Percentiles rank a stretch among this genome's conserved stretches.
phyloP scores from a whole-genome alignment of 2,113 vertebrate genomes.

The Oryctolagus cuniculus region DNA sequence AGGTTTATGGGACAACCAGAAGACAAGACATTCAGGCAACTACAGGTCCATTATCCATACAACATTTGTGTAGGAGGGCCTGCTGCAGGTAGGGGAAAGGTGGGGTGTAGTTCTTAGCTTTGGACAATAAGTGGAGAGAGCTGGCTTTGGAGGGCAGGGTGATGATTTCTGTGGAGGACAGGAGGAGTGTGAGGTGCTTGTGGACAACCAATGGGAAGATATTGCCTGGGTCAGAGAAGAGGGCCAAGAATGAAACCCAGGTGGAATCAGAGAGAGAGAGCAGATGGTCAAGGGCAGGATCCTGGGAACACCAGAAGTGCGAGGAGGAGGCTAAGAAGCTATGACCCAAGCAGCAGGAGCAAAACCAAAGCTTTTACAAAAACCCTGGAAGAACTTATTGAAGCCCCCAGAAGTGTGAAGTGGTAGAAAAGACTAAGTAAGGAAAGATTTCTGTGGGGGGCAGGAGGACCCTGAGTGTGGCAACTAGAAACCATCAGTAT shows the following conservation, averaged over 20 bases:
- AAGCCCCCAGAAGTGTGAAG: not conserved
- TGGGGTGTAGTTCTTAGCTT: not conserved
- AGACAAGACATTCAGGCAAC: not conserved
- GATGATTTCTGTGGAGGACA: not conserved
- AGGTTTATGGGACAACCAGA: not conserved
- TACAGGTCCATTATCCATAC: not conserved
- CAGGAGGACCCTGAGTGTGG: not conserved
- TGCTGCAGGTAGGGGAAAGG: not conserved
- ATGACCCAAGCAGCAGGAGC: not conserved
- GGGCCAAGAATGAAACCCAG: not conserved
- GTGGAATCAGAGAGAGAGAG: not conserved
- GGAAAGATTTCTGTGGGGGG: not conserved
- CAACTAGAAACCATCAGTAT: not conserved
- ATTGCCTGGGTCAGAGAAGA: not conserved
- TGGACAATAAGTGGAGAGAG: slow-evolving; percentile 16
- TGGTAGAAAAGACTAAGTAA: not conserved
- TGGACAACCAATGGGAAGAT: not conserved
- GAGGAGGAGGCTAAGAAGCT: not conserved
- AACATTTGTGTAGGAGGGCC: not conserved
- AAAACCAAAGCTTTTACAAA: not conserved
- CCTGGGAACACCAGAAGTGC: not conserved
- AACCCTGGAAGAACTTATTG: not conserved
- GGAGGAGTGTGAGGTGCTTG: not conserved
- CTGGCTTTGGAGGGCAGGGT: not conserved
- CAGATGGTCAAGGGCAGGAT: not conserved